A percentile compares a stretch with the other conserved stretches of the same genome.
These are phyloP conservation scores for Trachelus troglodyta DNA, from an alignment of 2,888 invertebrate genomes.

Conservation along the genomic window DNA sequence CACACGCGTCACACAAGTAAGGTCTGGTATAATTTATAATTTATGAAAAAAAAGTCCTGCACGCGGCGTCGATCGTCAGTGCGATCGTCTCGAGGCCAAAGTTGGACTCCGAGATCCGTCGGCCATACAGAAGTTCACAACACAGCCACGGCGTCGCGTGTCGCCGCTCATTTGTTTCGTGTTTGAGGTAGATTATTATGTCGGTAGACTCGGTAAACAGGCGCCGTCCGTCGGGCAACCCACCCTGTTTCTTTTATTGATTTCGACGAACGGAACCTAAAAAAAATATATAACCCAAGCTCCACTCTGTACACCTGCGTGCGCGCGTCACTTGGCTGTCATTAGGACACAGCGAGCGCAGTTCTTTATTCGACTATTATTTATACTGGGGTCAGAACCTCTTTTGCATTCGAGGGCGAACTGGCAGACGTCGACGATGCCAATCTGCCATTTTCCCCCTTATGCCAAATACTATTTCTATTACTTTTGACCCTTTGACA, in stretches of 20 bases:
- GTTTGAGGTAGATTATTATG: conserved; percentile 34
- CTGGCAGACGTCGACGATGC: neutral
- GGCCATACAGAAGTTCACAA: neutral
- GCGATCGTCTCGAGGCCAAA: neutral
- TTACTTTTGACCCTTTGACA: neutral
- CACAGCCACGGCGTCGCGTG: conserved; percentile 13
- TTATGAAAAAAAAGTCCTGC: neutral
- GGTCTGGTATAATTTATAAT: neutral
- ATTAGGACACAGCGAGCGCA: neutral
- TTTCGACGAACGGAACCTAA: conserved; percentile 23
- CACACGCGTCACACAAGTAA: neutral
- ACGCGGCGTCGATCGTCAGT: neutral
- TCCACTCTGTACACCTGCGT: neutral
- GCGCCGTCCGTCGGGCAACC: conserved; percentile 11
- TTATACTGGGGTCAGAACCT: neutral
- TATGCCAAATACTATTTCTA: neutral
- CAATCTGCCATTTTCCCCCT: neutral
- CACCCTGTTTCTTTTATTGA: conserved; percentile 45
- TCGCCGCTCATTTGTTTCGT: conserved; percentile 33
- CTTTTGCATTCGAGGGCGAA: neutral
- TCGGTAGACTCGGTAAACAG: conserved; percentile 31
- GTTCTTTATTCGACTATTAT: neutral
- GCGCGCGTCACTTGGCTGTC: neutral
- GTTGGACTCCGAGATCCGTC: neutral
- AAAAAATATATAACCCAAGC: conserved; percentile 1